These are phyloP conservation scores for Etheostoma nigrum DNA, from an alignment of 2,797 vertebrate genomes.

Conservation along the genomic window DNA sequence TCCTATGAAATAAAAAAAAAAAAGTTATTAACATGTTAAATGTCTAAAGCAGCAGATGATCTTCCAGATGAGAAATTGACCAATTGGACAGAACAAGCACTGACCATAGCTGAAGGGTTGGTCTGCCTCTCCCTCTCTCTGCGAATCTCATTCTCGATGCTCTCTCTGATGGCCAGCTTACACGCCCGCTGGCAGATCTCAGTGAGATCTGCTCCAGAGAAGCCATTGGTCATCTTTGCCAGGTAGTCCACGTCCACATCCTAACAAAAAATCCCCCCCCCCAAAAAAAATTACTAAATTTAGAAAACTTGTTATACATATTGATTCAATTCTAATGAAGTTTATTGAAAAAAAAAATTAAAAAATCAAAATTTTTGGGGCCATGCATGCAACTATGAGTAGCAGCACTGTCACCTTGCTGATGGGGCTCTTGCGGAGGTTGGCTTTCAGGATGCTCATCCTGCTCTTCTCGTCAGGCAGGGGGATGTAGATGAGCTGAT, in stretches of 20 bases:
- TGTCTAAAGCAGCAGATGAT: neutral
- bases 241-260: constrained; percentile 97
- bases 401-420: constrained; percentile 86
- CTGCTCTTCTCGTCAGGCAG: constrained; percentile 98
- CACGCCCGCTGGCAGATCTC: constrained; percentile 99
- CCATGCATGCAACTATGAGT: neutral
- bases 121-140: constrained; percentile 97
- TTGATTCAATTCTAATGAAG: neutral
- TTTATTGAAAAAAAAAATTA: neutral
- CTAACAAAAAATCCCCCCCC: too few relatives aligned
- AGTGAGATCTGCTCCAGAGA: constrained; percentile 97
- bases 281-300: too few relatives aligned
- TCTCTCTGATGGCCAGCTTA: constrained; percentile 97
- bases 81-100: constrained; percentile 31
- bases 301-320: neutral
- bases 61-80: too few relatives aligned
- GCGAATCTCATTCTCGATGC: constrained; percentile 97
- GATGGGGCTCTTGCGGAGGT: constrained; percentile 97
- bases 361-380: neutral
- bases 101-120: constrained; percentile 97
- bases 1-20: constrained; percentile 81
- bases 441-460: constrained; percentile 97
- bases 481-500: constrained; percentile 98
- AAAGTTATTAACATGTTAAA: neutral
- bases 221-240: constrained; percentile 99